phyloP scores from a whole-genome alignment of 2,797 vertebrate genomes.

The Sitta carolinensis region DNA sequence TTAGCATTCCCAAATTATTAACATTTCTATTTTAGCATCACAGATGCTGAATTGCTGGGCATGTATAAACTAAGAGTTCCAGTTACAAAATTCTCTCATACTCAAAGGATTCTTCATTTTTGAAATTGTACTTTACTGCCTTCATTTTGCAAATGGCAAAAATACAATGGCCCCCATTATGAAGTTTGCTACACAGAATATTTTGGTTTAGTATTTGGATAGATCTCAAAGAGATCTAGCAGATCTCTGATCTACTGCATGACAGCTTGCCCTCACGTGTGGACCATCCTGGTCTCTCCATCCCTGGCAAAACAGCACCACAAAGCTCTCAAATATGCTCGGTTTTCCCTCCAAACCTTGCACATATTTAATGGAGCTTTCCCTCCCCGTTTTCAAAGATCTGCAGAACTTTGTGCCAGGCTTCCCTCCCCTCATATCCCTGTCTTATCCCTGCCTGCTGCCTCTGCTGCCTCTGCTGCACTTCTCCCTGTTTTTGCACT shows the following conservation, averaged over 20 bases:
- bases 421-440: neutral
- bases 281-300: neutral
- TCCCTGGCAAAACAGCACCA: neutral
- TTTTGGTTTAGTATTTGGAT: neutral
- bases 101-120: neutral
- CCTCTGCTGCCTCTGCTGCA: neutral
- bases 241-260: neutral
- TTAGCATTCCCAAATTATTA: slow-evolving; percentile 21
- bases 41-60: slow-evolving; percentile 23
- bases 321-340: neutral
- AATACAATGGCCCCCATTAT: neutral
- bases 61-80: slow-evolving; percentile 6
- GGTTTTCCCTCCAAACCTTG: neutral
- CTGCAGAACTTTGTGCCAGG: neutral
- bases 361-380: neutral
- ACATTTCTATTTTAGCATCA: slow-evolving; percentile 16
- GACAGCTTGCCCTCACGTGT: neutral
- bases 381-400: neutral
- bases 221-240: neutral
- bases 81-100: slow-evolving; percentile 1
- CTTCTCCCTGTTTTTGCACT: neutral
- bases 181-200: neutral
- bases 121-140: slow-evolving; percentile 12
- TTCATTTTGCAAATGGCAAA: slow-evolving; percentile 14
- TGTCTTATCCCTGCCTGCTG: neutral